These are phyloP conservation scores for Periophthalmus magnuspinnatus DNA, from an alignment of 2,797 vertebrate species.

Conservation along the genomic window DNA sequence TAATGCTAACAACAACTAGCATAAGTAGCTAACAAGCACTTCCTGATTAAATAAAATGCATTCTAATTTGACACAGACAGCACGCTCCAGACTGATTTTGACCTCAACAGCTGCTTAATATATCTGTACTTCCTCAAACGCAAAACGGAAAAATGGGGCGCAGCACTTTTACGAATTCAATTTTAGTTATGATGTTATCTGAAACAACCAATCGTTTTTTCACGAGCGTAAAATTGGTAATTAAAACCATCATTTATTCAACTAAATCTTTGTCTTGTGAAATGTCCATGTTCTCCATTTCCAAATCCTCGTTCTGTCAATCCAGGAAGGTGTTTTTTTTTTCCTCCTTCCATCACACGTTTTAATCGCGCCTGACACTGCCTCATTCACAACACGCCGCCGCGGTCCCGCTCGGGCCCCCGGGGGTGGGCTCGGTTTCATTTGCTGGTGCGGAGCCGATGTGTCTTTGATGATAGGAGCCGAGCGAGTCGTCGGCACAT, in stretches of 20 bases:
- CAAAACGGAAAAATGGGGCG: no score
- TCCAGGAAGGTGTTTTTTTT: constrained; percentile 27
- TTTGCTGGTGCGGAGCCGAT: constrained; percentile 66
- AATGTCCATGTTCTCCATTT: background rate
- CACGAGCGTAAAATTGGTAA: no score
- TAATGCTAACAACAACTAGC: no score
- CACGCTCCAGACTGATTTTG: no score
- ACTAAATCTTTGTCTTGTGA: background rate
- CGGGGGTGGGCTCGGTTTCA: constrained; percentile 53
- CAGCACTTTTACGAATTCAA: no score
- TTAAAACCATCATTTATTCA: background rate
- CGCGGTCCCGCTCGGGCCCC: constrained; percentile 39
- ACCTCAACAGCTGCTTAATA: no score
- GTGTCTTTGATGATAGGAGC: constrained; percentile 52
- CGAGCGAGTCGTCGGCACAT: constrained; percentile 36
- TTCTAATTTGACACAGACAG: no score
- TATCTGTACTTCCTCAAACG: no score
- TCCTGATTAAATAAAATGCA: no score
- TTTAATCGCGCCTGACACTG: constrained; percentile 67
- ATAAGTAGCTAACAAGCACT: no score
- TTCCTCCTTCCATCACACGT: constrained; percentile 52
- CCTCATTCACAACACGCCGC: constrained; percentile 60
- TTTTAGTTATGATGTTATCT: no score
- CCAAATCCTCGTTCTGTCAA: background rate
- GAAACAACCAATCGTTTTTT: no score